Evolutionary conservation across 2,797 vertebrate genomes (phyloP).

Genomic region (Petrocephalus sullivani): DNA sequence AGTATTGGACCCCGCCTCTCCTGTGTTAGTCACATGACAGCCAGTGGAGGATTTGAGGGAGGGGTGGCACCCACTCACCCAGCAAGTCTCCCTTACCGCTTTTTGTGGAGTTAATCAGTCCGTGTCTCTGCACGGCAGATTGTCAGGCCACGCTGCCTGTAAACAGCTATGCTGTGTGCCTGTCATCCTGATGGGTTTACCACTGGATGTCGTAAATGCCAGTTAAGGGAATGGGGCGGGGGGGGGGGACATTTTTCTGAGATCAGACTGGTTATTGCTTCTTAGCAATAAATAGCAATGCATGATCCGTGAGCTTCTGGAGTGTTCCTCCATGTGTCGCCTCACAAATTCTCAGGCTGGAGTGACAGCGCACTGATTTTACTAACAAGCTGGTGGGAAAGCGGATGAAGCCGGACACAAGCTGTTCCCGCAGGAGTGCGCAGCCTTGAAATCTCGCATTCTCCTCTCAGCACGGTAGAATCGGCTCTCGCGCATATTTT

Average conservation of each 20-base stretch:
- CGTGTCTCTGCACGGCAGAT: neutral
- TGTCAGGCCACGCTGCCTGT: neutral
- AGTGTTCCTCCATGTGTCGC: neutral
- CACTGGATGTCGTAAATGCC: neutral
- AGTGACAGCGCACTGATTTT: neutral
- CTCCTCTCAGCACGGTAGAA: neutral
- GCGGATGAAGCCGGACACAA: neutral
- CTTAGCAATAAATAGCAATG: neutral
- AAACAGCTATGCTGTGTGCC: neutral
- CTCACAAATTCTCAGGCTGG: neutral
- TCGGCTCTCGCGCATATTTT: neutral
- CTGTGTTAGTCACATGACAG: neutral
- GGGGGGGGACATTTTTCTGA: neutral
- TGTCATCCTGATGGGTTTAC: slow-evolving; percentile 3
- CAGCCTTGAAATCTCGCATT: neutral
- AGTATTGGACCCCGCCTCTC: neutral
- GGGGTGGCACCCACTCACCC: neutral
- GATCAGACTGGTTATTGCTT: neutral
- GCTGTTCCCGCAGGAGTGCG: neutral
- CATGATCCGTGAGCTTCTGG: neutral
- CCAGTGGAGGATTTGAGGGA: neutral
- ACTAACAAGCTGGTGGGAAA: neutral
- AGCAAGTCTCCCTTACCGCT: neutral
- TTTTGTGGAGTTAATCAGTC: neutral
- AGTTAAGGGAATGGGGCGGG: neutral